phyloP scores from a whole-genome alignment of 2,888 invertebrate genomes.

The Drosophila niveifrons region DNA sequence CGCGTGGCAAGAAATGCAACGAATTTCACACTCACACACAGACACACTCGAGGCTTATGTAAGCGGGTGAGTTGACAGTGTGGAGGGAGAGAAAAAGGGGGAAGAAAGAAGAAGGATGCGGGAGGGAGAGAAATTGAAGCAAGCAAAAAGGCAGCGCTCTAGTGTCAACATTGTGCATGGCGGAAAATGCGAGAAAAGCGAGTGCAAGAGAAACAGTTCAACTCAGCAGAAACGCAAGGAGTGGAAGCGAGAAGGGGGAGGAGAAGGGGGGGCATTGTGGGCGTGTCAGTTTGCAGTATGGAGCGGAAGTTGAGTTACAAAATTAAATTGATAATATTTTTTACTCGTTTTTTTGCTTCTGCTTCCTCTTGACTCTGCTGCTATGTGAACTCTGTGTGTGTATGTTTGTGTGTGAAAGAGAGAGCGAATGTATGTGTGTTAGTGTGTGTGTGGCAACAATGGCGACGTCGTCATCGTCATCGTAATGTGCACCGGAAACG shows the following conservation, averaged over 20 bases:
- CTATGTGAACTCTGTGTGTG: neutral
- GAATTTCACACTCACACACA: slow-evolving; percentile 37
- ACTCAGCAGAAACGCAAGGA: slow-evolving; percentile 4
- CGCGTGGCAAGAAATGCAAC: slow-evolving; percentile 58
- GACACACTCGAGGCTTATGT: slow-evolving; percentile 65
- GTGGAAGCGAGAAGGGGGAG: neutral
- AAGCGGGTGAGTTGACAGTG: slow-evolving; percentile 41
- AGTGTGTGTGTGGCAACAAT: slow-evolving; percentile 63
- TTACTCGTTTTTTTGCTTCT: slow-evolving; percentile 13
- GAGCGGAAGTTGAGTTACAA: slow-evolving; percentile 81
- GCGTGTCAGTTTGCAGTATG: slow-evolving; percentile 62
- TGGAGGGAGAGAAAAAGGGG: neutral
- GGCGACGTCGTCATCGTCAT: slow-evolving; percentile 65
- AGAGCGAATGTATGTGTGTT: slow-evolving; percentile 26
- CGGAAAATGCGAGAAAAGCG: slow-evolving; percentile 71
- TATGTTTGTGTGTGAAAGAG: slow-evolving; percentile 3
- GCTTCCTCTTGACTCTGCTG: too few species aligned
- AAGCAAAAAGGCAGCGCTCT: slow-evolving; percentile 60
- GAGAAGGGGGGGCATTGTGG: slow-evolving; percentile 17
- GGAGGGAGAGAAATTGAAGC: slow-evolving; percentile 25
- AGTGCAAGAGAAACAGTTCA: slow-evolving; percentile 47
- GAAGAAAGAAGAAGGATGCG: too few species aligned
- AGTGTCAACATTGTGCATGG: slow-evolving; percentile 79
- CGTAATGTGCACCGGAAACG: slow-evolving; percentile 81
- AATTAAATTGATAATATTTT: slow-evolving; percentile 80